Conservation (phyloP, 1,140 invertebrate species). For the Planococcus citri region DNA sequence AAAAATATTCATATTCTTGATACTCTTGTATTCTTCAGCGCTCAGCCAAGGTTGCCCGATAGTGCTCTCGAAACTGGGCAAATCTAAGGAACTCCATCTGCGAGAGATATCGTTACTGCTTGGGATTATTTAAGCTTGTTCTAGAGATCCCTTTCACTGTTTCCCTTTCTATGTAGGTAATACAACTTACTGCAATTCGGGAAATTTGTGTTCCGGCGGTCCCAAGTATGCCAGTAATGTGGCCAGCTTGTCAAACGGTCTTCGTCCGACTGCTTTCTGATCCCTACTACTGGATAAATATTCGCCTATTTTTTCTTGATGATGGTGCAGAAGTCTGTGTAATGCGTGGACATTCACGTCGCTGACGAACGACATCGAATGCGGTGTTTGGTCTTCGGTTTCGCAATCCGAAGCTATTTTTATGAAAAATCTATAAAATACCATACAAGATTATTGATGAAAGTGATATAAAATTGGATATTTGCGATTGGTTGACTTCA, state of each 20-base stretch:
- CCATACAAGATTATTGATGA: too few species aligned
- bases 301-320: slow-evolving; percentile 88
- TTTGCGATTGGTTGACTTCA: too few species aligned
- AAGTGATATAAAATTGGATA: not conserved
- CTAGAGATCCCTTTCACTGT: not conserved
- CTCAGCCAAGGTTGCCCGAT: slow-evolving; percentile 84
- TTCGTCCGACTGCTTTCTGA: slow-evolving; percentile 85
- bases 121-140: too few species aligned
- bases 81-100: slow-evolving; percentile 89
- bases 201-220: slow-evolving; percentile 90
- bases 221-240: slow-evolving; percentile 90
- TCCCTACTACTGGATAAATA: slow-evolving; percentile 92
- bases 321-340: slow-evolving; percentile 88
- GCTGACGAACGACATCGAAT: slow-evolving; percentile 91
- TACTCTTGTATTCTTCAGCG: slow-evolving; percentile 90
- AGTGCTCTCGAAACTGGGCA: slow-evolving; percentile 96
- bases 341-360: slow-evolving; percentile 91
- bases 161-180: too few species aligned
- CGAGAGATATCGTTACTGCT: slow-evolving; percentile 37
- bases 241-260: slow-evolving; percentile 98
- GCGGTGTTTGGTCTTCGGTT: slow-evolving; percentile 69
- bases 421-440: slow-evolving; percentile 64
- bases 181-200: slow-evolving; percentile 81
- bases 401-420: slow-evolving; percentile 88
- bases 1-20: slow-evolving; percentile 93